A percentile compares a stretch with the other conserved stretches of the same genome.
Conservation (phyloP, 2,888 invertebrate species). For the Hydriomena furcata region DNA sequence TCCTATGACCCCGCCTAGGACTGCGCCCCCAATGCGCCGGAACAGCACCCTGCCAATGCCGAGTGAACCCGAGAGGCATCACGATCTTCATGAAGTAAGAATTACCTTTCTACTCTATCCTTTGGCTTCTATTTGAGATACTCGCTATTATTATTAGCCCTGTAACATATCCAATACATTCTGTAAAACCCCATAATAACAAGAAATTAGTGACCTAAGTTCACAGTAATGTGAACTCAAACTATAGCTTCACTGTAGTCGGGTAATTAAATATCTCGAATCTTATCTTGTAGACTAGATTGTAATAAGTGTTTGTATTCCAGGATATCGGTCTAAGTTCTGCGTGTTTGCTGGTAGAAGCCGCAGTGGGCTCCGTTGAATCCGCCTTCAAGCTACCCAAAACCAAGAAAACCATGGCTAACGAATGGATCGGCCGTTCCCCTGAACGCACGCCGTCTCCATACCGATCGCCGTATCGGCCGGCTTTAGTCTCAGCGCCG, state of each 20-base stretch:
- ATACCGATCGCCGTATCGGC: constrained; percentile 71
- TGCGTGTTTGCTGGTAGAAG: constrained; percentile 91
- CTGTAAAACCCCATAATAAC: too few species aligned
- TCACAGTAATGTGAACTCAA: too few species aligned
- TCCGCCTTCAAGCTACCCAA: constrained; percentile 95
- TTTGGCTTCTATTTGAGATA: too few species aligned
- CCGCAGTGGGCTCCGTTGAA: constrained; percentile 92
- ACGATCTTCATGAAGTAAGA: constrained; percentile 21
- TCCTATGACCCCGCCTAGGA: constrained; percentile 55
- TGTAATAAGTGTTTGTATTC: constrained; percentile 27
- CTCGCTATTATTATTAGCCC: too few species aligned
- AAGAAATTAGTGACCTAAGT: too few species aligned
- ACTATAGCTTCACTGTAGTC: too few species aligned
- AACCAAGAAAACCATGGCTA: constrained; percentile 95
- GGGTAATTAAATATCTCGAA: neutral
- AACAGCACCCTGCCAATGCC: constrained; percentile 36
- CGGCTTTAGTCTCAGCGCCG: constrained; percentile 63
- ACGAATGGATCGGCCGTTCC: constrained; percentile 94
- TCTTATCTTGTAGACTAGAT: too few species aligned
- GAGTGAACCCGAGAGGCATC: constrained; percentile 16
- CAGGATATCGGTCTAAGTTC: constrained; percentile 86
- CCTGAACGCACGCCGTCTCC: constrained; percentile 79
- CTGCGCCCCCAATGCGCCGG: constrained; percentile 37
- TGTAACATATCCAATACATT: too few species aligned
- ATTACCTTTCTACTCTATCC: too few species aligned